Conservation (phyloP, 2,888 invertebrate species). For the Trachelus tabidus region DNA sequence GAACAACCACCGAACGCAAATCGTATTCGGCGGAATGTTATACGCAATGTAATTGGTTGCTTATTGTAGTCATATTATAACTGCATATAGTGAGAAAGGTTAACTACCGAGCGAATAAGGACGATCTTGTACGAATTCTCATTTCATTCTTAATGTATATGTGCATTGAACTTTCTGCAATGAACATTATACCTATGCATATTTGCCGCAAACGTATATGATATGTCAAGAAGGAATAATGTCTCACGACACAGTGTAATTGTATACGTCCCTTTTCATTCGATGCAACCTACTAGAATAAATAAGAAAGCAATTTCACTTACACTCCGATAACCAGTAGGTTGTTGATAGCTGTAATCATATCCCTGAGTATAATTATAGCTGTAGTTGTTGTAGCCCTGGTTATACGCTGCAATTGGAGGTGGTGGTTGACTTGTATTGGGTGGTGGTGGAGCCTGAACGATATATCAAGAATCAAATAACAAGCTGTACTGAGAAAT, state of each 20-base stretch:
- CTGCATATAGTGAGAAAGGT: not conserved
- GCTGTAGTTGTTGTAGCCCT: constrained; percentile 59
- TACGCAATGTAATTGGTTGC: not conserved
- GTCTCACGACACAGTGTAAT: not conserved
- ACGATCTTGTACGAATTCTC: not conserved
- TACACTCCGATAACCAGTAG: constrained; percentile 59
- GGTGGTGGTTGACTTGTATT: constrained; percentile 61
- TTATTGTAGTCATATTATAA: not conserved
- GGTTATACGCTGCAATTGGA: constrained; percentile 53
- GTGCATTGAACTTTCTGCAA: not conserved
- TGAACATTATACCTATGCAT: not conserved
- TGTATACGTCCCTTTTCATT: not conserved
- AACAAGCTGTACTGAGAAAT: not conserved
- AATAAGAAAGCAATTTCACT: constrained; percentile 36
- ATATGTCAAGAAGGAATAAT: not conserved
- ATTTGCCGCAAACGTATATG: not conserved
- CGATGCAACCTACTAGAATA: not conserved
- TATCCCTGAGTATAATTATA: constrained; percentile 57
- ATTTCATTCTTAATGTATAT: not conserved
- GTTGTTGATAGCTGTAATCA: constrained; percentile 58
- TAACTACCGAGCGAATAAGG: not conserved
- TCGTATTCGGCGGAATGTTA: not conserved
- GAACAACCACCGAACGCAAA: constrained; percentile 22
- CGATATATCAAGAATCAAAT: not conserved
- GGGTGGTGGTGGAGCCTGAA: constrained; percentile 55